A percentile compares a stretch with the other conserved stretches of the same genome.
Evolutionary conservation across 2,888 invertebrate genomes (phyloP).

Genomic region (Omphaloscelis lunosa): DNA sequence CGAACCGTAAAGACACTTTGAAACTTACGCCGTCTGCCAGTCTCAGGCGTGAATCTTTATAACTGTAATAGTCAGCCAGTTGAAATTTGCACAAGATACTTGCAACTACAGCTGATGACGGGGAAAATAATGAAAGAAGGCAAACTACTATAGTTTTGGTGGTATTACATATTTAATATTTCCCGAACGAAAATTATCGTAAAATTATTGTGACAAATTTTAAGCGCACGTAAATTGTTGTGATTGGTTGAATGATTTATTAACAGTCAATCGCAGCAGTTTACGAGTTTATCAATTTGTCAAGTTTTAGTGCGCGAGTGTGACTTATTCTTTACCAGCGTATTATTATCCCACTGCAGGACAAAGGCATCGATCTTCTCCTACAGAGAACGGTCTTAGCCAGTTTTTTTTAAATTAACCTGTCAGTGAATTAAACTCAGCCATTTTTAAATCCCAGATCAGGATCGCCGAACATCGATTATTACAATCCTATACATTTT

Average conservation of each 20-base stretch:
- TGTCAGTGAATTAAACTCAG: not conserved
- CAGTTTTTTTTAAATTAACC: not conserved
- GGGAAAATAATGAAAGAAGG: not conserved
- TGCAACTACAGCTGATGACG: not conserved
- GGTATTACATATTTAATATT: too few species aligned
- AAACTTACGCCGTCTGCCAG: constrained; percentile 2
- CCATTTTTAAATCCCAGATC: constrained; percentile 19
- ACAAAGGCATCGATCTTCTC: not conserved
- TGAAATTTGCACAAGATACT: not conserved
- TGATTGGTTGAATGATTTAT: not conserved
- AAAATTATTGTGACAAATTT: not conserved
- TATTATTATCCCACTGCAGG: not conserved
- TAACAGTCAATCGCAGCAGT: not conserved
- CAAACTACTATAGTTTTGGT: not conserved
- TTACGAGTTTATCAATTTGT: not conserved
- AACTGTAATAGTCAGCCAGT: not conserved
- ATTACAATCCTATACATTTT: constrained; percentile 56
- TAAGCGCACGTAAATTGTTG: not conserved
- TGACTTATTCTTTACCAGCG: too few species aligned
- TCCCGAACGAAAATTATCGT: too few species aligned
- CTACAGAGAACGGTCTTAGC: not conserved
- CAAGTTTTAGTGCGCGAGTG: not conserved
- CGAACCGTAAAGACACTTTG: not conserved
- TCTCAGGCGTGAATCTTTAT: not conserved
- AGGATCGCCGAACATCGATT: not conserved